Conservation (phyloP, 2,113 vertebrate species). For the Anolis sagrei region DNA sequence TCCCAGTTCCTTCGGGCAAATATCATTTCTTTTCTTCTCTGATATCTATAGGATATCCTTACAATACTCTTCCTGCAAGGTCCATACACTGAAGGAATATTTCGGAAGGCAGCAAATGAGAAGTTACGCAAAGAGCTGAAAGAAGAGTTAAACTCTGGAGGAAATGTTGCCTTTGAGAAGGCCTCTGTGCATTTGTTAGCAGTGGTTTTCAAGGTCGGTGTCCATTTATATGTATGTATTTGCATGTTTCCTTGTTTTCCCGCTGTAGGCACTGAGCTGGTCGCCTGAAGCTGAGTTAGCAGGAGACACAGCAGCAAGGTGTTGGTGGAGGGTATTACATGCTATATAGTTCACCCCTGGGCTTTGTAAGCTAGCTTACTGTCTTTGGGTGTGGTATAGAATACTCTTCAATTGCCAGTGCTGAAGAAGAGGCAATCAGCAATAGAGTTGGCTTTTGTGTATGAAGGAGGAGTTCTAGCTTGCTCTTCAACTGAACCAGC, state of each 20-base stretch:
- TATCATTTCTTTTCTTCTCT: constrained; percentile 26
- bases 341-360: no score
- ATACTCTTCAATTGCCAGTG: no score
- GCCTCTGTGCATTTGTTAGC: constrained; percentile 87
- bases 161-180: constrained; percentile 77
- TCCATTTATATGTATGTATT: not conserved
- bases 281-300: no score
- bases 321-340: no score
- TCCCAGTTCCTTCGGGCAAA: no score
- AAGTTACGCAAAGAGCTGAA: constrained; percentile 87
- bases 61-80: constrained; percentile 84
- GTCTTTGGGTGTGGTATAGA: no score
- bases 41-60: constrained; percentile 83
- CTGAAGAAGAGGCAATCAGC: no score
- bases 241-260: not conserved
- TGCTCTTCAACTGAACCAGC: no score
- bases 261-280: not conserved
- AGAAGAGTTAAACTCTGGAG: constrained; percentile 85
- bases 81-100: constrained; percentile 90
- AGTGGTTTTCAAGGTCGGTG: constrained; percentile 88
- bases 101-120: constrained; percentile 88
- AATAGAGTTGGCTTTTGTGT: no score
- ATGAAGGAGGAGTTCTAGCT: no score
- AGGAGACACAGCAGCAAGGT: no score
- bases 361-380: no score